A percentile compares a stretch with the other conserved stretches of the same genome.
phyloP scores from a whole-genome alignment of 2,113 vertebrate species.

The Bambusicola thoracicus region DNA sequence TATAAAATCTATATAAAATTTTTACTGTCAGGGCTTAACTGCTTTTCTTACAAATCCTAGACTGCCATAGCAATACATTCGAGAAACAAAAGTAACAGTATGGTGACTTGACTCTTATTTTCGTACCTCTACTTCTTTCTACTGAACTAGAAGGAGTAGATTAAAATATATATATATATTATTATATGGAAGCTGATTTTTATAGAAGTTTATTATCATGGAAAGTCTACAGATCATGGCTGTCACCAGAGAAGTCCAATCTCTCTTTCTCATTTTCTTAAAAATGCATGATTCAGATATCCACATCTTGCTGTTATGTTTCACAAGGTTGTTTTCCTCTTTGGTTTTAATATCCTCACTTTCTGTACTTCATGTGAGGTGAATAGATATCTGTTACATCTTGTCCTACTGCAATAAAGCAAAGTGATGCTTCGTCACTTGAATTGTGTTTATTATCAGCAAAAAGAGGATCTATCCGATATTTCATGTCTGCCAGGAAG shows the following conservation, averaged over 20 bases:
- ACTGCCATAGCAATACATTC: fast-evolving
- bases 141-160: background rate
- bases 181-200: background rate
- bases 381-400: background rate
- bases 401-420: background rate
- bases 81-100: background rate
- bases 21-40: background rate
- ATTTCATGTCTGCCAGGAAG: background rate
- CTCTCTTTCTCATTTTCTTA: background rate
- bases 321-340: background rate
- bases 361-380: background rate
- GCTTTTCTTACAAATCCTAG: background rate
- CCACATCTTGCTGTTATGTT: background rate
- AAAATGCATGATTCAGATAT: background rate
- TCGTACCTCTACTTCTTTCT: background rate
- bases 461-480: background rate
- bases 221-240: background rate
- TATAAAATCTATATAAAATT: no score
- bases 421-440: background rate
- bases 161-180: background rate
- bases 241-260: background rate
- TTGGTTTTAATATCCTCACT: background rate
- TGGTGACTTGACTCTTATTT: background rate
- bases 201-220: background rate
- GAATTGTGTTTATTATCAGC: background rate